Evolutionary conservation across 53 echinoderm and acorn worm species (phyloP), one percentile per base, ranked within the genome.

Genomic region (Astropecten irregularis): DNA sequence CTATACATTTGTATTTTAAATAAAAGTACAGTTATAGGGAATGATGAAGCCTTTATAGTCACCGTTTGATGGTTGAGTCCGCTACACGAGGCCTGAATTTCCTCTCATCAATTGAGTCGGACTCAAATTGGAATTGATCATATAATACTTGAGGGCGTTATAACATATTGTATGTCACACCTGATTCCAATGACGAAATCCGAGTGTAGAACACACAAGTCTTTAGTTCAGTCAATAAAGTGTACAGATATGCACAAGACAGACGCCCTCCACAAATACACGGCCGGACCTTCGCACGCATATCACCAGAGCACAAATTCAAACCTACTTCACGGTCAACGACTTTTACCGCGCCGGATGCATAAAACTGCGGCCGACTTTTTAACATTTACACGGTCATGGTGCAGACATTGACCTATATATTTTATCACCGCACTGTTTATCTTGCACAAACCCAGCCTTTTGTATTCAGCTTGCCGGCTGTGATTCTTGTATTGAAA

Each of bases 321-420:
- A 20, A 15, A 4, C 37, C n/a, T 15, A 37, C 0, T 56, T 26
- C 51, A 74, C 74, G 74, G 74, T 74, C 74, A 74, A 36, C 55
- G 74, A 74, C 74, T 56, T 38, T 26, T 5, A 5, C 9, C 13
- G 65, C 19, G 23, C 65, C 65, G 35, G 51, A 27, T 35, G 51
- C 52, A 47, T 71, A 6, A 22, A 71, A 49, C 27, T 30, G 59
- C 59, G 34, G 33, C 71, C 34, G 18, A 2, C 71, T 34, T 15
- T n/a, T n/a, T n/a, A n/a, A n/a, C 42, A 42, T 11, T 42, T 11
- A 8, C 42, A 42, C 42, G 42, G 42, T 42, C 11, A 11, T 11
- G 42, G 11, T 11, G 6, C 34, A 74, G 74, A 74, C 74, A 74
- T 57, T 74, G 74, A 74, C 74, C 74, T 56, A 74, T 26, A 36